A percentile compares a stretch with the other conserved stretches of the same genome.
Evolutionary conservation across 1,140 invertebrate species (phyloP).

Genomic region (Gonatopus flavifemur): DNA sequence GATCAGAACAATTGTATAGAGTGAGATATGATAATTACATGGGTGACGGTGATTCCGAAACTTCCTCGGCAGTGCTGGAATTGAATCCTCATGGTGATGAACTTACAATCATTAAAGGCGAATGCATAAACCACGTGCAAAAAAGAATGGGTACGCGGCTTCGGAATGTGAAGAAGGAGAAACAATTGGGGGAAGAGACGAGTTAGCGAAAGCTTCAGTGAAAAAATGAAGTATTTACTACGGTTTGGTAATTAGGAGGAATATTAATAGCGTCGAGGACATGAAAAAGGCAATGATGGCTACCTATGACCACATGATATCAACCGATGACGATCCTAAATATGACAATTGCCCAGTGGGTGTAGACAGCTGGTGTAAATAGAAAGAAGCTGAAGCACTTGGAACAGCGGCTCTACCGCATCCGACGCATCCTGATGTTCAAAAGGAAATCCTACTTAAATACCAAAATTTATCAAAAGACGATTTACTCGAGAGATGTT

Average conservation of each 20-base stretch:
- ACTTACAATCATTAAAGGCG: conserved; percentile 7
- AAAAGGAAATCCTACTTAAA: no score
- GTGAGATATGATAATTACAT: conserved; percentile 20
- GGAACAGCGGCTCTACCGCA: conserved; percentile 6
- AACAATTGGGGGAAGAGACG: conserved; percentile 8
- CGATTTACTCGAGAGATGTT: no score
- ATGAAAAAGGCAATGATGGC: no score
- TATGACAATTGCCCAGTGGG: conserved; percentile 16
- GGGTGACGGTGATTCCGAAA: no score
- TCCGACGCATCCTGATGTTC: conserved; percentile 23
- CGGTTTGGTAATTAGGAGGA: conserved; percentile 18
- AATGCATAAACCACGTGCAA: conserved; percentile 11
- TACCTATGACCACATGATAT: conserved; percentile 15
- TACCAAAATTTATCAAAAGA: no score
- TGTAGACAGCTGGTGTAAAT: conserved; percentile 13
- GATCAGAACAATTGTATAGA: conserved; percentile 18
- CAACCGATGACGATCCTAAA: conserved; percentile 21
- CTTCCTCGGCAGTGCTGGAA: neutral
- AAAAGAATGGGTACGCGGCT: conserved; percentile 16
- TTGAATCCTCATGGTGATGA: conserved; percentile 7
- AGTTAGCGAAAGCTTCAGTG: conserved; percentile 8
- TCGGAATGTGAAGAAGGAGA: conserved; percentile 6
- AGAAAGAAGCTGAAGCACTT: conserved; percentile 4
- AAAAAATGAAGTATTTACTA: conserved; percentile 16
- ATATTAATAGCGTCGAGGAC: conserved; percentile 12